Conservation (phyloP, 1,140 invertebrate species). For the Drosophila neocordata region DNA sequence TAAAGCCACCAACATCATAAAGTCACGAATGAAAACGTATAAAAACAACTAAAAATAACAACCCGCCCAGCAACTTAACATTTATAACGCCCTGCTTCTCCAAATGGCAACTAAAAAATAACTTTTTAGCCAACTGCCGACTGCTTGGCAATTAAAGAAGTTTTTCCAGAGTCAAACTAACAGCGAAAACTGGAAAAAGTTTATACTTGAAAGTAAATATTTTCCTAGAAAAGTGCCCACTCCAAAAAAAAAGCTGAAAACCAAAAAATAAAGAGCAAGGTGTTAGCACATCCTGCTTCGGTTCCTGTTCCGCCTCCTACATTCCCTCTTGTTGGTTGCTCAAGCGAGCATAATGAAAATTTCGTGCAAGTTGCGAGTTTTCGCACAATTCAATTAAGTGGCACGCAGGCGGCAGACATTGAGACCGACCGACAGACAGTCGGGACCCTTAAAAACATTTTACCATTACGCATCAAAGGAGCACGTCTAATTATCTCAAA, state of each 20-base stretch:
- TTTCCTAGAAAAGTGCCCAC: not conserved
- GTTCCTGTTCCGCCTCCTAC: too few relatives aligned
- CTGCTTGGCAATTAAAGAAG: conserved; percentile 68
- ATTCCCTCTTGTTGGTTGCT: not conserved
- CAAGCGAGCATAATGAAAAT: conserved; percentile 8
- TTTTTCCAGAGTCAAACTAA: conserved; percentile 18
- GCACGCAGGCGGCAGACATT: not conserved
- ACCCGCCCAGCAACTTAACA: conserved; percentile 27
- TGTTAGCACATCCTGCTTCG: not conserved
- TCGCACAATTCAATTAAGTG: conserved; percentile 9
- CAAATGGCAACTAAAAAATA: conserved; percentile 40
- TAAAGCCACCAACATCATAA: conserved; percentile 35
- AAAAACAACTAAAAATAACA: conserved; percentile 27
- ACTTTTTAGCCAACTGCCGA: conserved; percentile 58
- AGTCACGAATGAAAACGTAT: conserved; percentile 40
- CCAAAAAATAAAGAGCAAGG: conserved; percentile 2
- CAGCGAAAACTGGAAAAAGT: conserved; percentile 45
- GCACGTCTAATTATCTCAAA: conserved; percentile 1
- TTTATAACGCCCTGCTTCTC: conserved; percentile 32
- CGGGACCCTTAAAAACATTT: conserved; percentile 11
- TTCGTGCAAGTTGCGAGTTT: conserved; percentile 9
- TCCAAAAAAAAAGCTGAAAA: not conserved
- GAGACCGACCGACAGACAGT: not conserved
- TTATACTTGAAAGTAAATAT: conserved; percentile 16
- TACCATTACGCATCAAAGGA: conserved; percentile 7